phyloP scores from a whole-genome alignment of 2,113 vertebrate species.

The Anguilla rostrata region DNA sequence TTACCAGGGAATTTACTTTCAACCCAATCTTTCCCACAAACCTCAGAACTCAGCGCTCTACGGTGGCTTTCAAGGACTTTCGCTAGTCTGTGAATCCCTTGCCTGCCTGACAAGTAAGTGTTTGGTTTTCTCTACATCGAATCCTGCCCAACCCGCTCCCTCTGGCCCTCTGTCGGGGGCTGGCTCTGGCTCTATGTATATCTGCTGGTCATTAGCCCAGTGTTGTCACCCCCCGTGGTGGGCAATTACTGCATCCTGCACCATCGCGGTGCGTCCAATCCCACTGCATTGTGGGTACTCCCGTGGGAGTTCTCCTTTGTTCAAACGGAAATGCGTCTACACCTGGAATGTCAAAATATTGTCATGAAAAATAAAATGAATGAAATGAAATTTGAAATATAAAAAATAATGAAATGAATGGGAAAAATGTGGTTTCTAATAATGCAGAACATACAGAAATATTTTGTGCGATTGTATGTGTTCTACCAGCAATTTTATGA shows the following conservation, averaged over 20 bases:
- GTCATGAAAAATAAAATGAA: neutral
- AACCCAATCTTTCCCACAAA: neutral
- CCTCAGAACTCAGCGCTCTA: neutral
- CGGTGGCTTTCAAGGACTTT: neutral
- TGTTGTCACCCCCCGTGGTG: neutral
- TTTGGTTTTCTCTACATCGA: neutral
- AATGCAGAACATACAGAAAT: neutral
- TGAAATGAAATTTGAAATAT: too few relatives aligned
- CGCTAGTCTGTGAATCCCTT: neutral
- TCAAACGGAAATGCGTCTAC: slow-evolving; percentile 21
- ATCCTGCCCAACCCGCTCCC: neutral
- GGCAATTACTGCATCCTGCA: slow-evolving; percentile 20
- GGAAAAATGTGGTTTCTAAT: neutral
- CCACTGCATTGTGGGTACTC: slow-evolving; percentile 2
- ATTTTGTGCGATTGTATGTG: neutral
- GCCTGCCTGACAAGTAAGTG: neutral
- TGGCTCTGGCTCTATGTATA: neutral
- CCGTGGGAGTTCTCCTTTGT: slow-evolving; percentile 2
- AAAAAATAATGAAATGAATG: neutral
- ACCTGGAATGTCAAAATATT: slow-evolving; percentile 33
- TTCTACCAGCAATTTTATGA: neutral
- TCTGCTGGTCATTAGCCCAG: slow-evolving; percentile 13
- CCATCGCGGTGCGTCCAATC: neutral
- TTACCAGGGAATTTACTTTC: neutral
- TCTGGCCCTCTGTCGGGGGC: neutral